Evolutionary conservation across 2,113 vertebrate species (phyloP), one percentile per base, ranked within the genome.

Genomic region (Pteropus alecto): DNA sequence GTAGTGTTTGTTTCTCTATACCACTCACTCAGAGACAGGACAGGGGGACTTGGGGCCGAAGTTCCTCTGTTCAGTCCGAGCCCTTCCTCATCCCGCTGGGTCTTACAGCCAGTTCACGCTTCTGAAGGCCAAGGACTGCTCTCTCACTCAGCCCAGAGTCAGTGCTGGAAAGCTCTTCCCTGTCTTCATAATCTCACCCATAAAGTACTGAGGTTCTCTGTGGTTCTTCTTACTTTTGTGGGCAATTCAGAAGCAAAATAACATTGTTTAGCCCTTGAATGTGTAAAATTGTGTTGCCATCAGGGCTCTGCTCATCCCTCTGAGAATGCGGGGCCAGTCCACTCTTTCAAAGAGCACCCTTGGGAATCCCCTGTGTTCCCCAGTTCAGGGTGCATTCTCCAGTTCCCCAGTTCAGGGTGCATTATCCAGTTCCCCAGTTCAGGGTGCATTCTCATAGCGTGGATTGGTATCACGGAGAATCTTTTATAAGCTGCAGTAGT

Each of bases 81-180:
- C 35, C 3, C 3, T 14, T 38, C 2, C 2, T 11, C 16, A 13
- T 33, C 6, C 35, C 56, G 4, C 4, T 9, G 4, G 28, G 33
- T 48, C 16, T 24, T 11, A 0, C 12, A 3, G 35, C 2, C 13
- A 61, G 5, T 30, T 56, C n/a, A 90, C 38, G 63, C 2, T 41
- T 76, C 16, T 16, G 38, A n/a, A 56, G n/a, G 26, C 14, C 3
- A 16, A 90, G 5, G 14, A 18, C 19, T 70, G 48, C 12, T 38
- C 10, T 86, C 30, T 46, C 10, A 30, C 16, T 56, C 18, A 71
- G 79, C 10, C 1, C 33, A 41, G 30, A 67, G 28, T 60, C 58
- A n/a, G 5, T 58, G 38, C 6, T 21, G 21, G 35, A 15, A 26
- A 12, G 10, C 35, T 67, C 30, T 35, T 83, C 14, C 24, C 0